phyloP scores from a whole-genome alignment of 2,113 vertebrate species.

The Chauna torquata region DNA sequence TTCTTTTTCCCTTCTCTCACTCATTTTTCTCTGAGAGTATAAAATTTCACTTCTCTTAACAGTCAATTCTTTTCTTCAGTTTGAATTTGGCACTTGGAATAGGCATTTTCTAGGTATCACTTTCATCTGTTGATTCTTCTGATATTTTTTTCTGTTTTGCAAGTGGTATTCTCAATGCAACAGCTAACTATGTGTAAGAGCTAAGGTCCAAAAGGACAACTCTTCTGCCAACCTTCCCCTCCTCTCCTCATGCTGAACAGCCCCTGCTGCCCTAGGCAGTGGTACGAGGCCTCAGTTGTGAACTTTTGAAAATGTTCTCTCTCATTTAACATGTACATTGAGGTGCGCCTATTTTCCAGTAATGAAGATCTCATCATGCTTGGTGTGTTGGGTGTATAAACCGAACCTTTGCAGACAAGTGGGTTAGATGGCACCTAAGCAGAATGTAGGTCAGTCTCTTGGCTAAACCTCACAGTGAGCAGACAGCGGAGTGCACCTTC shows the following conservation, averaged over 20 bases:
- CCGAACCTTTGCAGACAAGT: background rate
- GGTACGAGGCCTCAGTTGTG: background rate
- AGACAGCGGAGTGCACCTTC: background rate
- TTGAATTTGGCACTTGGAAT: conserved; percentile 13
- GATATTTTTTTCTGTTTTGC: background rate
- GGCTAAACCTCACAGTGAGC: fast-evolving
- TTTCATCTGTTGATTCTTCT: background rate
- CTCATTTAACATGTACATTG: background rate
- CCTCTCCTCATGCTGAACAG: background rate
- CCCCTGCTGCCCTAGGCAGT: background rate
- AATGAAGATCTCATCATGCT: background rate
- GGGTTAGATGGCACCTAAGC: background rate
- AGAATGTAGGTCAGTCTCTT: fast-evolving
- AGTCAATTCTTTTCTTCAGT: background rate
- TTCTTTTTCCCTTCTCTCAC: background rate
- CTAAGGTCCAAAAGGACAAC: background rate
- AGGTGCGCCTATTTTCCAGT: background rate
- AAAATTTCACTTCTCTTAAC: conserved; percentile 31
- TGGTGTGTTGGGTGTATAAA: background rate
- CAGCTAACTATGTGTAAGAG: background rate
- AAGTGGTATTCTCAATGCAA: background rate
- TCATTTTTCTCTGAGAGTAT: conserved; percentile 16
- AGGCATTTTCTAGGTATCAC: background rate
- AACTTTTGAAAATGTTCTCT: background rate
- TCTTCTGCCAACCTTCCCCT: background rate